These are phyloP conservation scores for Acrobasis repandana DNA, from an alignment of 2,888 invertebrate genomes.

Conservation along the genomic window DNA sequence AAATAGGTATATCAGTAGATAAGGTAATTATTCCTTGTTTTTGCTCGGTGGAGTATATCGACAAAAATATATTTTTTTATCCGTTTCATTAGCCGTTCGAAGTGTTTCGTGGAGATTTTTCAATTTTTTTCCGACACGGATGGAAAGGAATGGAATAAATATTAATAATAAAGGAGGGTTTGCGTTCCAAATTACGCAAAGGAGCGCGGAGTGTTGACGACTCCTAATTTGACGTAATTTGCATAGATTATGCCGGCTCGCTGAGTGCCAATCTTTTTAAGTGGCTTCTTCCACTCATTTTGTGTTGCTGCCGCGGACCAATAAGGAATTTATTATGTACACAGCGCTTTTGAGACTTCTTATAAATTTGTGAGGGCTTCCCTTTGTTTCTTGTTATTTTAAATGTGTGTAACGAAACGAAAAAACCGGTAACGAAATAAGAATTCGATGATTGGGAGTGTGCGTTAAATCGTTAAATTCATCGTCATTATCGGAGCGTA, in stretches of 20 bases:
- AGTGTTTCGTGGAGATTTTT: slow-evolving; percentile 60
- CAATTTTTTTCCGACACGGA: slow-evolving; percentile 64
- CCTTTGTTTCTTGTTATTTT: slow-evolving; percentile 41
- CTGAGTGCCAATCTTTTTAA: slow-evolving; percentile 83
- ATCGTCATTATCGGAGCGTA: no score
- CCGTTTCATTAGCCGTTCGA: slow-evolving; percentile 67
- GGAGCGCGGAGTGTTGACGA: slow-evolving; percentile 77
- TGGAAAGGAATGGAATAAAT: slow-evolving; percentile 75
- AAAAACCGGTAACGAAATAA: slow-evolving; percentile 4
- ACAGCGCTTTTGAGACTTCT: slow-evolving; percentile 56
- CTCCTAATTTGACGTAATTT: slow-evolving; percentile 82
- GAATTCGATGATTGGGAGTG: not conserved
- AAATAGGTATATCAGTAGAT: no score
- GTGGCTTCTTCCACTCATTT: slow-evolving; percentile 80
- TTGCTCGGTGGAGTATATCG: no score
- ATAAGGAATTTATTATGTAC: slow-evolving; percentile 74
- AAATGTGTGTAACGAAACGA: slow-evolving; percentile 7
- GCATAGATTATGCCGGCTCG: slow-evolving; percentile 82
- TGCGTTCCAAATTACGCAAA: slow-evolving; percentile 75
- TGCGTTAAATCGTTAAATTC: no score
- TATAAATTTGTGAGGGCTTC: slow-evolving; percentile 49
- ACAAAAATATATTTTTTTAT: slow-evolving; percentile 53
- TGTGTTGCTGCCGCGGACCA: slow-evolving; percentile 70
- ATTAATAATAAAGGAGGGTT: slow-evolving; percentile 82
- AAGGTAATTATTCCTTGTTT: no score